Percentiles rank a stretch among this genome's conserved stretches.
These are phyloP conservation scores for Laspeyria flexula DNA, from an alignment of 2,888 invertebrate genomes.

Conservation along the genomic window DNA sequence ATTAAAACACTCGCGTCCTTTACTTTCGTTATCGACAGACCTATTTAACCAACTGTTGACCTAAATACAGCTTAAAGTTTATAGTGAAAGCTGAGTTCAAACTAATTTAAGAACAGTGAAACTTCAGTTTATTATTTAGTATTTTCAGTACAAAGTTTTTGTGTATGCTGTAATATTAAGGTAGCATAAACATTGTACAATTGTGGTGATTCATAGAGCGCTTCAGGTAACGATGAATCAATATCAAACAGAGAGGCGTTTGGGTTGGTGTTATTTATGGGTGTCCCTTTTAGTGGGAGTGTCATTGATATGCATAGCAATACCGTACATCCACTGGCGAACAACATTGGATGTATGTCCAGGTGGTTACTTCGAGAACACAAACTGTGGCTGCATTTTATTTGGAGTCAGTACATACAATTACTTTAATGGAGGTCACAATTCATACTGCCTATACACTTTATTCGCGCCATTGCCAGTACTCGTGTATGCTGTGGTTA, in stretches of 20 bases:
- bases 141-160: too few relatives aligned
- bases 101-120: too few relatives aligned
- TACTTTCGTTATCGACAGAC: conserved; percentile 19
- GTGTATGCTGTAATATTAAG: too few relatives aligned
- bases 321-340: conserved; percentile 90
- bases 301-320: conserved; percentile 82
- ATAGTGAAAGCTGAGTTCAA: neutral
- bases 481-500: conserved; percentile 87
- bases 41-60: conserved; percentile 15
- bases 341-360: conserved; percentile 88
- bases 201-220: conserved; percentile 5
- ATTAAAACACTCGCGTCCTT: conserved; percentile 19
- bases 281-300: conserved; percentile 62
- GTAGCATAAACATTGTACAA: too few relatives aligned
- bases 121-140: too few relatives aligned
- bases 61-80: neutral
- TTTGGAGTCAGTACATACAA: conserved; percentile 87
- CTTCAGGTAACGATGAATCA: conserved; percentile 69
- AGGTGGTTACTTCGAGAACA: conserved; percentile 82
- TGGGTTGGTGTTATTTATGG: conserved; percentile 71
- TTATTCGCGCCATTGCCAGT: conserved; percentile 88
- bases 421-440: conserved; percentile 88
- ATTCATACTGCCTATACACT: conserved; percentile 88
- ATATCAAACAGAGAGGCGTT: conserved; percentile 69
- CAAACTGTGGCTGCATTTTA: conserved; percentile 89